Evolutionary conservation across 2,797 vertebrate genomes (phyloP).

Genomic region (Diplodus puntazzo): DNA sequence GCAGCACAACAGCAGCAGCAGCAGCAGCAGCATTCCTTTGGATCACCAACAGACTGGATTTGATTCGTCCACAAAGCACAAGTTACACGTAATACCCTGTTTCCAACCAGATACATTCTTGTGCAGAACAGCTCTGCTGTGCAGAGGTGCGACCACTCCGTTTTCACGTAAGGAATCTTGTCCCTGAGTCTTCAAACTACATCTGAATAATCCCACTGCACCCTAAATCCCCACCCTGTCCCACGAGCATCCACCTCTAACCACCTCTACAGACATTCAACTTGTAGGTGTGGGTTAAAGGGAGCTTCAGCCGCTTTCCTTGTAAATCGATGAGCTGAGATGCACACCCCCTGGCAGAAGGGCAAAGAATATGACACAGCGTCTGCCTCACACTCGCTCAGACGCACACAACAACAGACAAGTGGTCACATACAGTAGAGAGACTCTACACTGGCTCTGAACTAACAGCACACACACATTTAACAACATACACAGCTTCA

Average conservation of each 20-base stretch:
- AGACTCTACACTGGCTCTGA: conserved; percentile 52
- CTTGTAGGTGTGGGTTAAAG: conserved; percentile 71
- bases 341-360: conserved; percentile 49
- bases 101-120: conserved; percentile 68
- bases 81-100: conserved; percentile 78
- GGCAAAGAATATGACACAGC: conserved; percentile 62
- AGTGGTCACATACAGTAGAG: conserved; percentile 56
- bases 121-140: conserved; percentile 67
- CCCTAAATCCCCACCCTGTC: conserved; percentile 32
- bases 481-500: conserved; percentile 63
- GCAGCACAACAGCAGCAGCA: conserved; percentile 13
- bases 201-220: conserved; percentile 60
- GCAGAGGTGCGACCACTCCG: conserved; percentile 53
- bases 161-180: conserved; percentile 65
- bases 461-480: conserved; percentile 59
- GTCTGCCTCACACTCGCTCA: conserved; percentile 48
- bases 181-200: conserved; percentile 82
- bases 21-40: conserved; percentile 54
- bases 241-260: conserved; percentile 31
- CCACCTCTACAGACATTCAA: conserved; percentile 61
- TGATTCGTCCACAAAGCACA: conserved; percentile 58
- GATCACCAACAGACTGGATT: conserved; percentile 58
- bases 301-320: conserved; percentile 64
- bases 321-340: conserved; percentile 61
- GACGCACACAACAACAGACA: conserved; percentile 53